Evolutionary conservation across 2,113 vertebrate species (phyloP).

Genomic region (Hystrix brachyura): DNA sequence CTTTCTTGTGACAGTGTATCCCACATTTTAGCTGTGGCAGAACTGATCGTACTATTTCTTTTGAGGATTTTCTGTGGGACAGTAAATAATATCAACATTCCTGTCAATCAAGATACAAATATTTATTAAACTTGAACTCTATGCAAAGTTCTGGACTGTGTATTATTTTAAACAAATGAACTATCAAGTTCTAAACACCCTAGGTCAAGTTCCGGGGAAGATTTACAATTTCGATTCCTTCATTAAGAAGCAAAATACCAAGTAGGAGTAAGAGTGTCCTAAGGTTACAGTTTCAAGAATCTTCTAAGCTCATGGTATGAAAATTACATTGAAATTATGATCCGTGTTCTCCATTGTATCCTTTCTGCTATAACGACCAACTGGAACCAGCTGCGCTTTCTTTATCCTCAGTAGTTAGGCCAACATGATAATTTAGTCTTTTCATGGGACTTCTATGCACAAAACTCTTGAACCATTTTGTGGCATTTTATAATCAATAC

Average conservation of each 20-base stretch:
- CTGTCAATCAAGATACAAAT: slow-evolving; percentile 21
- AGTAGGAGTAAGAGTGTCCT: neutral
- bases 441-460: neutral
- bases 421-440: neutral
- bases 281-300: slow-evolving; percentile 17
- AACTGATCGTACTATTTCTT: neutral
- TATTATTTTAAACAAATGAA: slow-evolving; percentile 46
- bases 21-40: neutral
- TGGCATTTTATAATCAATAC: slow-evolving; percentile 34
- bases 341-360: neutral
- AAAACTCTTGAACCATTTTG: neutral
- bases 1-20: neutral
- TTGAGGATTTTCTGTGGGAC: neutral
- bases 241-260: slow-evolving; percentile 47
- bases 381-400: neutral
- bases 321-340: neutral
- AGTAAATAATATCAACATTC: neutral
- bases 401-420: neutral
- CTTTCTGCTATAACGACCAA: neutral
- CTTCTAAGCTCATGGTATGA: neutral
- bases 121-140: slow-evolving; percentile 29
- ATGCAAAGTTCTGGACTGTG: neutral
- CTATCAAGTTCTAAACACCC: slow-evolving; percentile 6
- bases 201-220: slow-evolving; percentile 6
- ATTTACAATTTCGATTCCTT: slow-evolving; percentile 8